A percentile compares a stretch with the other conserved stretches of the same genome.
phyloP scores from a whole-genome alignment of 2,113 vertebrate species.

The Gopherus flavomarginatus region DNA sequence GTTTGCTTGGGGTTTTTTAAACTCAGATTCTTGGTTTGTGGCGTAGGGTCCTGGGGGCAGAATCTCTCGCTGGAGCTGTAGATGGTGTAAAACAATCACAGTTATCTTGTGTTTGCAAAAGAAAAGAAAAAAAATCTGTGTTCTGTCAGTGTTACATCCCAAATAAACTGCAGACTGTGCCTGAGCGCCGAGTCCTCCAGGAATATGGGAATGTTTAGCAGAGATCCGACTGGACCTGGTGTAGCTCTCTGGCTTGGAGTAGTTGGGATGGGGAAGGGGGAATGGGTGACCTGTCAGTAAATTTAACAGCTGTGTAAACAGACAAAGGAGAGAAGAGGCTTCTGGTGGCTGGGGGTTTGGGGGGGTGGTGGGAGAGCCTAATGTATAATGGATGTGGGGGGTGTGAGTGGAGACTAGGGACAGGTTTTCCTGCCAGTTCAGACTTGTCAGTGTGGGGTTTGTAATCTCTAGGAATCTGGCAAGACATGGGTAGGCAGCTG shows the following conservation, averaged over 20 bases:
- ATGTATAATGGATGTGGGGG: background rate
- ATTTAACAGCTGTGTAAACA: slow-evolving; percentile 68
- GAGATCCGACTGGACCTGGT: background rate
- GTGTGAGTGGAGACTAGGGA: background rate
- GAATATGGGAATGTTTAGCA: background rate
- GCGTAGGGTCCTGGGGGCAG: background rate
- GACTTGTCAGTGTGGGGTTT: background rate
- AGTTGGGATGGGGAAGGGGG: background rate
- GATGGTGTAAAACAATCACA: background rate
- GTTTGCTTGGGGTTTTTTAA: background rate
- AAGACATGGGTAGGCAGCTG: background rate
- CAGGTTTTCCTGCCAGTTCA: background rate
- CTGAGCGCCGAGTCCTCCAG: background rate
- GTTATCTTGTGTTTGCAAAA: background rate
- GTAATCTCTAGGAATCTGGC: background rate
- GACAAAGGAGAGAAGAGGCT: background rate
- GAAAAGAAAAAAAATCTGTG: background rate
- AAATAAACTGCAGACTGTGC: background rate
- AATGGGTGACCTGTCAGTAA: background rate
- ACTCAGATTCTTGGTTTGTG: background rate
- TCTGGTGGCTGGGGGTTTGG: background rate
- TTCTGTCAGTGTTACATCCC: background rate
- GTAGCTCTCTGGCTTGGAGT: background rate
- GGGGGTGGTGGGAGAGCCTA: background rate
- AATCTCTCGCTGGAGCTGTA: background rate